Conservation (phyloP, 2,888 invertebrate genomes). For the Sesia bembeciformis region DNA sequence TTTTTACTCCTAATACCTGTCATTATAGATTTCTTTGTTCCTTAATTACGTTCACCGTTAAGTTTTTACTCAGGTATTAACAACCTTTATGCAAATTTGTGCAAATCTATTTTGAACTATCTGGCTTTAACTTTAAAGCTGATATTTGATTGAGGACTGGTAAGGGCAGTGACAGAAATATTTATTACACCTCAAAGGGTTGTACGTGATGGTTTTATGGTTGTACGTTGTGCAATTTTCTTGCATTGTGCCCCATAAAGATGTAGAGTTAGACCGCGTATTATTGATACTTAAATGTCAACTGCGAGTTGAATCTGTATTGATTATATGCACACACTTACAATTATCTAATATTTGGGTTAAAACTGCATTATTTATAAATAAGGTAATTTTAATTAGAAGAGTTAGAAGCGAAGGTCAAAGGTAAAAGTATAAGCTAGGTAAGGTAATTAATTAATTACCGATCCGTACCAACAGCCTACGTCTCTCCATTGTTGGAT, state of each 20-base stretch:
- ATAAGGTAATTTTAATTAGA: no score
- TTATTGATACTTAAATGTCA: conserved; percentile 14
- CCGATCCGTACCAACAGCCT: no score
- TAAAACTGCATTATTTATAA: no score
- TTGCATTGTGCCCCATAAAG: conserved; percentile 37
- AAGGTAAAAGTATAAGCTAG: no score
- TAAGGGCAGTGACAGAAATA: conserved; percentile 38
- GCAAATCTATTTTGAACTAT: conserved; percentile 13
- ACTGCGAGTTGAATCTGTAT: background rate
- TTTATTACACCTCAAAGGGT: conserved; percentile 70
- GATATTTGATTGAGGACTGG: conserved; percentile 9
- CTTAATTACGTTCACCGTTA: conserved; percentile 57
- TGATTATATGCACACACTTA: no score
- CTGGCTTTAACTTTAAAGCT: conserved; percentile 12
- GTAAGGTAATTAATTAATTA: no score
- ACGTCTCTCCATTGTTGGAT: no score
- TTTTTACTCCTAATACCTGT: conserved; percentile 45
- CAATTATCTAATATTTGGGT: no score
- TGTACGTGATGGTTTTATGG: conserved; percentile 66
- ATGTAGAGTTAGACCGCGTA: conserved; percentile 16
- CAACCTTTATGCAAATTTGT: conserved; percentile 2
- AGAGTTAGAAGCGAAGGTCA: no score
- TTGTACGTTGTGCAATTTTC: conserved; percentile 63
- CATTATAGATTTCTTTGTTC: conserved; percentile 57
- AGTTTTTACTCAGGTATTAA: conserved; percentile 29